Base-by-base conservation (phyloP, 2,888 invertebrate species). In the Pseudoips prasinana region DNA sequence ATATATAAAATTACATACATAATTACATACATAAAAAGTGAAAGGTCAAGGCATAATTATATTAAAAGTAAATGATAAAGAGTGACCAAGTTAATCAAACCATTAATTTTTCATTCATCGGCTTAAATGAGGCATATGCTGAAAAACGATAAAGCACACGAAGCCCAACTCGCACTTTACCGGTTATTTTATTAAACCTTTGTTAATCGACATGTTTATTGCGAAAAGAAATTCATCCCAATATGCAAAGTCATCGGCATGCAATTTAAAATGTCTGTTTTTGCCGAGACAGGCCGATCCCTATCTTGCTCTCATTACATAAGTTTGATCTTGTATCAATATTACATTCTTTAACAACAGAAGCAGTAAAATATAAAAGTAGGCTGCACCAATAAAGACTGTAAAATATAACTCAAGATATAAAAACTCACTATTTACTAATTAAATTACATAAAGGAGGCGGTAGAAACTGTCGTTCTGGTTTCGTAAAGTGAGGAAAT, bases 231-330 rank as follows among this genome's bases (percentile, higher is more conserved):
- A 67, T 71, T 61, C 50, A 46, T 49, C 38, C 2, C 36, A 52
- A 49, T 73, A 70, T 33, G 79, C 79, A 49, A 11, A 64, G 79
- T 82, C 82, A 82, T 72, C 50, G 64, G 39, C 50, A 33, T 73
- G 81, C 77, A 80, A 83, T 83, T 82, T 82, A 77, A 75, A 79
- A 58, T 50, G 68, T 64, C 70, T 64, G 72, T 65, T 64, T 69
- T 61, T 50, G 50, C 28, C 55, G 58, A 57, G 61, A 58, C 64
- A 51, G 28, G 39, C 48, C 46, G 81, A 80, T 81, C 60, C 52
- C 57, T 72, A 82, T 82, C 81, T 65, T 39, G 44, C 46, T 51
- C 40, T 53, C 56, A 67, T 80, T 78, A 73, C 68, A 64, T 73
- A 76, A 78, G 52, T 62, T 60, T 59, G 54, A 48, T 65, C 31